Conservation (phyloP, 2,797 vertebrate species). For the Natrix natrix region DNA sequence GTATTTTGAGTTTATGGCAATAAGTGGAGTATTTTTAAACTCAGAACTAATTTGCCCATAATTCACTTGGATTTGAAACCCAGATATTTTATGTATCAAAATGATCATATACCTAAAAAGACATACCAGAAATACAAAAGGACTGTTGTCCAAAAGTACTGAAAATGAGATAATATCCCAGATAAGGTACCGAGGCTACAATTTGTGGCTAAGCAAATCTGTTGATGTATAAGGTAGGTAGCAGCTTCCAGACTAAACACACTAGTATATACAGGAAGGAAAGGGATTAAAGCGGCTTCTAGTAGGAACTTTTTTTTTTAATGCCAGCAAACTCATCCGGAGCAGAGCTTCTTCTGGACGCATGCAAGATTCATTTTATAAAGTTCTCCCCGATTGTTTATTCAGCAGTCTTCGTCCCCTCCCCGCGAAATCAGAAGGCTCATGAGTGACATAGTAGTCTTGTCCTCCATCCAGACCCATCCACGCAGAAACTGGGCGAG, state of each 20-base stretch:
- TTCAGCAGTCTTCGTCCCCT: not conserved
- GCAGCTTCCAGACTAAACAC: not conserved
- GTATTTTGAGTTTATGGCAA: not conserved
- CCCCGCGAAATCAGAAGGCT: not conserved
- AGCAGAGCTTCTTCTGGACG: not conserved
- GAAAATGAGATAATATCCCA: not conserved
- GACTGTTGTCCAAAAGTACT: not conserved
- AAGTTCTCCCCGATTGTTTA: not conserved
- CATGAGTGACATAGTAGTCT: not conserved
- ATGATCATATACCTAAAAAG: not conserved
- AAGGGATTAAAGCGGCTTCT: not conserved
- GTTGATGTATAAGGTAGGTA: not conserved
- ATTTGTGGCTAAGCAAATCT: no score
- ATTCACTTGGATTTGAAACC: not conserved
- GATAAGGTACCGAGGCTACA: no score
- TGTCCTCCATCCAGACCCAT: not conserved
- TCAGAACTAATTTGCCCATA: not conserved
- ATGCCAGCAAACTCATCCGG: not conserved
- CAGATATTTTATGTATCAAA: not conserved
- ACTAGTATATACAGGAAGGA: no score
- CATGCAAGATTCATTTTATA: no score
- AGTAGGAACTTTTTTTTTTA: not conserved
- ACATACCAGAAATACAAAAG: not conserved
- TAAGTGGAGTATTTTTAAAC: not conserved
- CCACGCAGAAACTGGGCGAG: not conserved